Evolutionary conservation across 2,797 vertebrate species (phyloP), one percentile per base, ranked within the genome.

Genomic region (Corythornis leucogaster): DNA sequence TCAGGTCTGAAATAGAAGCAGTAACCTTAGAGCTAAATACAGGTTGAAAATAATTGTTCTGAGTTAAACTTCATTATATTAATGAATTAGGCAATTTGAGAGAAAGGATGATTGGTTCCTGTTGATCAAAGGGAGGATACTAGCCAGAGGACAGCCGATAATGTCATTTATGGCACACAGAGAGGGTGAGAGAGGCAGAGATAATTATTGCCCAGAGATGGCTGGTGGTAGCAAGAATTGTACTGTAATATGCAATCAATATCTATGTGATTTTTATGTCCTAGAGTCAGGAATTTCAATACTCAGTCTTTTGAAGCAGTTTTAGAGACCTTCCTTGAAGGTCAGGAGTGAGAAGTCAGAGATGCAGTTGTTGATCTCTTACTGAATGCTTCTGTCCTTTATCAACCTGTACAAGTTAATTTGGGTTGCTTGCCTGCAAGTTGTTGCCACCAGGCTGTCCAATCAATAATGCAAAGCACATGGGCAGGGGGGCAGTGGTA

Each of bases 21-120:
- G 87, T 92, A 89, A 85, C 79, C 81, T 93, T 83, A 80, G 76
- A 94, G 90, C 89, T 95, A 93, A 95, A 95, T 85, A 53, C 87
- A 83, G 87, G 62, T 58, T 90, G 79, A 85, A 76, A 87, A 85
- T 78, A 91, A 91, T 87, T 93, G 78, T 94, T 95, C 89, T 17
- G 62, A 83, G 87, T 89, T 94, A 85, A 89, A 89, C 54, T 93
- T 87, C 87, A 87, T 91, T 90, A 55, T 33, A 92, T 75, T 89
- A 89, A 90, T 77, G 88, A 91, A 94, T 87, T 51, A 80, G 73
- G 79, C 85, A 87, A 75, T 87, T 87, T 92, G 81, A 85, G 81
- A 64, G 69, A 62, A 71, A 80, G 73, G 73, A 20, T 66, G 85
- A 89, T 89, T 89, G 85, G 84, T 78, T 95, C 62, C 58, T 87